Conservation (phyloP, 2,113 vertebrate species). For the Turdus rufiventris region DNA sequence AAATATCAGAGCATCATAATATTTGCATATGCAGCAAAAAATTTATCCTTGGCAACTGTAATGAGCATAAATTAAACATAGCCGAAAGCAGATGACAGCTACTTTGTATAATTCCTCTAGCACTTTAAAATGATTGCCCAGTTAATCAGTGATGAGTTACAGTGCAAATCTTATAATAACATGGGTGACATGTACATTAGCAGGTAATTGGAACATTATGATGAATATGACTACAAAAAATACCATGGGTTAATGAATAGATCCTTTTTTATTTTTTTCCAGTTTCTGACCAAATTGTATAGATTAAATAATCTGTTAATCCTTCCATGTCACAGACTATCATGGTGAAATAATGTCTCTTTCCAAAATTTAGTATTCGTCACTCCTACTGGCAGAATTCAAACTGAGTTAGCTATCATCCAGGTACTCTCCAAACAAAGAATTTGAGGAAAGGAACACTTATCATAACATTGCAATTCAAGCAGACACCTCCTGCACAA, state of each 20-base stretch:
- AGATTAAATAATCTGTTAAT: constrained; percentile 34
- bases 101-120: constrained; percentile 3
- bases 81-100: neutral
- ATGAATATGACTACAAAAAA: neutral
- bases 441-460: neutral
- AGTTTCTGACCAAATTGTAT: neutral
- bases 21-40: neutral
- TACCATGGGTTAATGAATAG: neutral
- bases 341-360: neutral
- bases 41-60: constrained; percentile 5
- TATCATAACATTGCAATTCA: neutral
- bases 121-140: neutral
- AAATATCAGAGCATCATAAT: neutral
- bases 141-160: constrained; percentile 33
- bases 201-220: constrained; percentile 15
- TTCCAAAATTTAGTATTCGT: neutral
- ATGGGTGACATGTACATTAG: neutral
- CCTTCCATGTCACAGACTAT: neutral
- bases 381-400: neutral
- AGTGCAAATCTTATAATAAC: constrained; percentile 1
- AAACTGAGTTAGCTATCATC: neutral
- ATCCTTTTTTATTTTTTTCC: neutral
- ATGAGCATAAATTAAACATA: neutral
- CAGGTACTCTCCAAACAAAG: neutral
- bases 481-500: neutral